Evolutionary conservation across 2,113 vertebrate genomes (phyloP).

Genomic region (Cyprinus carpio): DNA sequence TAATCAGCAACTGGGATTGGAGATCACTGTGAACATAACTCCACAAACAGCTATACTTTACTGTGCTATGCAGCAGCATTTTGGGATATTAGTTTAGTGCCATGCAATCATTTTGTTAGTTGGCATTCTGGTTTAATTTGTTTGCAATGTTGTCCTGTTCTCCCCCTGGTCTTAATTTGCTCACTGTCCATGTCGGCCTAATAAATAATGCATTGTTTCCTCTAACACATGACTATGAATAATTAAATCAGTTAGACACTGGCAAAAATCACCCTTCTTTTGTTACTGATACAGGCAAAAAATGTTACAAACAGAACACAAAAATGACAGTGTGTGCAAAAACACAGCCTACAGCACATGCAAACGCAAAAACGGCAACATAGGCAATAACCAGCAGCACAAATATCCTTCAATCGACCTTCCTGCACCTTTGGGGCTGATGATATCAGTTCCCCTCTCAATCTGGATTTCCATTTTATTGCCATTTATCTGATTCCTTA

Average conservation of each 20-base stretch:
- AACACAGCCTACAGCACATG: background rate
- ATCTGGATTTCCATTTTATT: slow-evolving; percentile 59
- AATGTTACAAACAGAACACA: slow-evolving; percentile 15
- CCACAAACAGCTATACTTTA: background rate
- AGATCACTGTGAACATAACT: background rate
- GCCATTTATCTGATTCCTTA: slow-evolving; percentile 56
- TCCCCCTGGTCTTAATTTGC: slow-evolving; percentile 60
- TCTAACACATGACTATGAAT: slow-evolving; percentile 60
- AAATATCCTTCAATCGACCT: slow-evolving; percentile 44
- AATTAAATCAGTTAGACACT: slow-evolving; percentile 54
- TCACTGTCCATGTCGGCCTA: slow-evolving; percentile 58
- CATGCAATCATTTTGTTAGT: background rate
- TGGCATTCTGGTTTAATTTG: slow-evolving; percentile 31
- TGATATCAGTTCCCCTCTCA: slow-evolving; percentile 40
- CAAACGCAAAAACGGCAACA: slow-evolving; percentile 10
- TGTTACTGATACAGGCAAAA: slow-evolving; percentile 12
- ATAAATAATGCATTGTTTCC: slow-evolving; percentile 68
- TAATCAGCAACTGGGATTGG: background rate
- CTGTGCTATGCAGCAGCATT: background rate
- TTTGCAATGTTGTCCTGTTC: background rate
- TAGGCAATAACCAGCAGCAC: slow-evolving; percentile 4
- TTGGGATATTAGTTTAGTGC: background rate
- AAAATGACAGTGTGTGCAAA: background rate
- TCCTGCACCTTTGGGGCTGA: slow-evolving; percentile 46
- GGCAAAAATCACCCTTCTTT: slow-evolving; percentile 35